Percentiles rank a stretch among this genome's conserved stretches.
Conservation (phyloP, 1,140 invertebrate genomes). For the Drosophila leontia region DNA sequence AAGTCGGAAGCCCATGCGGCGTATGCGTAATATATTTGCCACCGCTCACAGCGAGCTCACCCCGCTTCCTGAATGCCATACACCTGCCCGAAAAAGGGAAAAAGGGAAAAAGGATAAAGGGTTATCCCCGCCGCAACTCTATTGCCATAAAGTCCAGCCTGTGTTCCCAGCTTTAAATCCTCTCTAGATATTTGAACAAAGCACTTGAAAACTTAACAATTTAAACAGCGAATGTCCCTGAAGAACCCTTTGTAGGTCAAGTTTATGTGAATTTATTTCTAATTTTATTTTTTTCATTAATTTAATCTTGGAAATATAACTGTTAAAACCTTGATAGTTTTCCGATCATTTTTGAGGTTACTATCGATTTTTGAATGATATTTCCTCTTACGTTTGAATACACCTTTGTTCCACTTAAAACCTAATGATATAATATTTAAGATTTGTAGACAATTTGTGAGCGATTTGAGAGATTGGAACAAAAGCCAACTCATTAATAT, state of each 20-base stretch:
- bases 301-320: too few relatives aligned
- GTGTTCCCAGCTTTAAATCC: slow-evolving; percentile 15
- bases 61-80: not conserved
- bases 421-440: not conserved
- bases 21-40: slow-evolving; percentile 67
- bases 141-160: not conserved
- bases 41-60: not conserved
- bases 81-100: not conserved
- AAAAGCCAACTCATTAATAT: slow-evolving; percentile 31
- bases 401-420: not conserved
- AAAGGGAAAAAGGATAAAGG: not conserved
- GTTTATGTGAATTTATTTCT: too few relatives aligned
- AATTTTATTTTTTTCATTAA: too few relatives aligned
- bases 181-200: not conserved
- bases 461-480: slow-evolving; percentile 8
- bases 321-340: too few relatives aligned
- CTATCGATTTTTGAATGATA: not conserved
- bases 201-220: not conserved
- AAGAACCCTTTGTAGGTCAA: not conserved
- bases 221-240: not conserved
- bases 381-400: too few relatives aligned
- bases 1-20: slow-evolving; percentile 56
- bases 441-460: not conserved
- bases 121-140: not conserved
- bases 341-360: too few relatives aligned